A percentile compares a stretch with the other conserved stretches of the same genome.
Evolutionary conservation across 2,888 invertebrate species (phyloP).

Genomic region (Timema cristinae): DNA sequence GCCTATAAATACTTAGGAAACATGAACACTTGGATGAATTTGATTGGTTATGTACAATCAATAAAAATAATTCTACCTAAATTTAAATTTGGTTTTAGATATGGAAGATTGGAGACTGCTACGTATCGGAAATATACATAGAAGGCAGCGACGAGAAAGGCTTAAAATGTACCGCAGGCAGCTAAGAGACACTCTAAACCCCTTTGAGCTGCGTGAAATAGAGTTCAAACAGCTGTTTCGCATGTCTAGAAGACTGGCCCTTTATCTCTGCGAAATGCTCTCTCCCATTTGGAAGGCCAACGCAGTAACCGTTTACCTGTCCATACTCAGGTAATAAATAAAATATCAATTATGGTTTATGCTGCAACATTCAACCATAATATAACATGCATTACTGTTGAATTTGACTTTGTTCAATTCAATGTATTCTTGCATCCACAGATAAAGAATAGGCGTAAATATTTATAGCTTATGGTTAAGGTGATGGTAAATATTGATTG

Average conservation of each 20-base stretch:
- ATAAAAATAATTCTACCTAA: too few species aligned
- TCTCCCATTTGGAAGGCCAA: not conserved
- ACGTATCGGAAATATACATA: not conserved
- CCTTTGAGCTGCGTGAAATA: not conserved
- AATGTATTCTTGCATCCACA: too few species aligned
- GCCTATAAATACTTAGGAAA: too few species aligned
- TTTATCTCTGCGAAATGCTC: not conserved
- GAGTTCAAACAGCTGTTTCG: not conserved
- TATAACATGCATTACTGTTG: too few species aligned
- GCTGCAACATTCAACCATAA: too few species aligned
- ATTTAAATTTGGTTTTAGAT: not conserved
- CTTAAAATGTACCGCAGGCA: not conserved
- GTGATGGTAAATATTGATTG: too few species aligned
- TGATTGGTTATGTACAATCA: too few species aligned
- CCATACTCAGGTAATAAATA: constrained; percentile 5
- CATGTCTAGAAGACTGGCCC: not conserved
- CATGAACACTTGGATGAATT: too few species aligned
- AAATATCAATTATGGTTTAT: not conserved
- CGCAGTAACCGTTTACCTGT: not conserved
- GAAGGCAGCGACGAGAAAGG: not conserved
- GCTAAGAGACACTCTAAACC: not conserved
- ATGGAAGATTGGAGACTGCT: constrained; percentile 1
- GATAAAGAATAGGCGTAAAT: too few species aligned
- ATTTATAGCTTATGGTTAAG: too few species aligned
- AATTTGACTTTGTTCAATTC: too few species aligned